Conservation (phyloP, 2,113 vertebrate genomes). For the Dromiciops gliroides region DNA sequence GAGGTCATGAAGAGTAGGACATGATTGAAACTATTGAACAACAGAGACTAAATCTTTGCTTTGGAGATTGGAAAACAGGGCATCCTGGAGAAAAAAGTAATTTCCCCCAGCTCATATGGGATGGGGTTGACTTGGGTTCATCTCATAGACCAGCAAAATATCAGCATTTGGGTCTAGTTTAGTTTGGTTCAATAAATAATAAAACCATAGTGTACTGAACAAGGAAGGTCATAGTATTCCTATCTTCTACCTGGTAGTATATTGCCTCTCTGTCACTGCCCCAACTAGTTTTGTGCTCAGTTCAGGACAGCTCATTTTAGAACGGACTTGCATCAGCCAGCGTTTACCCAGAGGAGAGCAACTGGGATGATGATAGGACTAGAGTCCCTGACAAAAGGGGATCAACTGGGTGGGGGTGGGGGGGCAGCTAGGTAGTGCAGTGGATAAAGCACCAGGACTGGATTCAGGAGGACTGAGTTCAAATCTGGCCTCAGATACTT, state of each 20-base stretch:
- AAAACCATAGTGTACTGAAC: background rate
- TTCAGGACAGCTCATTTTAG: background rate
- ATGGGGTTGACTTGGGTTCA: background rate
- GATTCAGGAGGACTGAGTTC: too few relatives aligned
- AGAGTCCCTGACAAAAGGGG: too few relatives aligned
- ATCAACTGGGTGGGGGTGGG: too few relatives aligned
- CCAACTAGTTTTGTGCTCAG: background rate
- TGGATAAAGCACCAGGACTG: too few relatives aligned
- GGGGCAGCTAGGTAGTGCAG: too few relatives aligned
- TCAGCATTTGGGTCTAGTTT: background rate
- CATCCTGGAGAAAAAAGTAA: background rate
- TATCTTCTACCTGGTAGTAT: background rate
- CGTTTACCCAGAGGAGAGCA: background rate
- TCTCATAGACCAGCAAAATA: background rate
- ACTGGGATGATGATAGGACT: background rate
- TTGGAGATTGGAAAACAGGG: background rate
- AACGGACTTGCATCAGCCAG: background rate
- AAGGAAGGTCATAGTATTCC: background rate
- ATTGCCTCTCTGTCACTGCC: background rate
- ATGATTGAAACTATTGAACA: background rate
- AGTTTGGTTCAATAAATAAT: background rate
- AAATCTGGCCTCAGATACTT: too few relatives aligned
- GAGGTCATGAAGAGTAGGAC: background rate
- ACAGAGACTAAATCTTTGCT: background rate
- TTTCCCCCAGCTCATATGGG: background rate